phyloP scores from a whole-genome alignment of 2,113 vertebrate genomes.

The Setophaga petechia region DNA sequence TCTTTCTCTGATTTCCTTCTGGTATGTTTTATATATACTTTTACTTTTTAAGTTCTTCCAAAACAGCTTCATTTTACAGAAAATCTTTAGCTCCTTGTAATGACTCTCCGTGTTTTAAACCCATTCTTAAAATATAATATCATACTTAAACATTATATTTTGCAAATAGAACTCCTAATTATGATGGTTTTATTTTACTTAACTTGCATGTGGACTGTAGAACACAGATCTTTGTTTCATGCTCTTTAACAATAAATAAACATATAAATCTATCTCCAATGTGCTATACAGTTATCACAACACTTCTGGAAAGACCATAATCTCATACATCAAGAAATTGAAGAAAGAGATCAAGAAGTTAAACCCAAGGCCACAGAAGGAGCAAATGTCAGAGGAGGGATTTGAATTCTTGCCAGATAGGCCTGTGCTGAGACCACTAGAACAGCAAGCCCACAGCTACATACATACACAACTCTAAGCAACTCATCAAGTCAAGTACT shows the following conservation, averaged over 20 bases:
- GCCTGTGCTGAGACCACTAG: conserved; percentile 68
- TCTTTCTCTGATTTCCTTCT: background rate
- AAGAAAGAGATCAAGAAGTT: conserved; percentile 35
- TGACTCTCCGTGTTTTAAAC: background rate
- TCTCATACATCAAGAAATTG: background rate
- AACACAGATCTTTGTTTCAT: background rate
- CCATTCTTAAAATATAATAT: background rate
- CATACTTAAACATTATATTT: background rate
- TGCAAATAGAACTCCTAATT: background rate
- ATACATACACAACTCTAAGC: conserved; percentile 45
- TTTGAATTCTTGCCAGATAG: conserved; percentile 40
- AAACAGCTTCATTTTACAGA: background rate
- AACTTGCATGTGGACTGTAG: background rate
- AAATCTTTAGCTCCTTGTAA: background rate
- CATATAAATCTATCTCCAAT: conserved; percentile 5
- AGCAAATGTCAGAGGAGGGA: conserved; percentile 54
- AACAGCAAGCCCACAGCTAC: conserved; percentile 54
- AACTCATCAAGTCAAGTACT: conserved; percentile 47
- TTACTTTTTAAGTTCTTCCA: background rate
- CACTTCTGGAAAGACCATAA: conserved; percentile 1
- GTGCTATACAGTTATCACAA: conserved; percentile 55
- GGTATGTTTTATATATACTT: background rate
- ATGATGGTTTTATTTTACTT: background rate
- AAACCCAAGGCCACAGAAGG: conserved; percentile 61
- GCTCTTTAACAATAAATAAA: background rate